A percentile compares a stretch with the other conserved stretches of the same genome.
These are phyloP conservation scores for Synchiropus splendidus DNA, from an alignment of 2,113 vertebrate species.

Conservation along the genomic window DNA sequence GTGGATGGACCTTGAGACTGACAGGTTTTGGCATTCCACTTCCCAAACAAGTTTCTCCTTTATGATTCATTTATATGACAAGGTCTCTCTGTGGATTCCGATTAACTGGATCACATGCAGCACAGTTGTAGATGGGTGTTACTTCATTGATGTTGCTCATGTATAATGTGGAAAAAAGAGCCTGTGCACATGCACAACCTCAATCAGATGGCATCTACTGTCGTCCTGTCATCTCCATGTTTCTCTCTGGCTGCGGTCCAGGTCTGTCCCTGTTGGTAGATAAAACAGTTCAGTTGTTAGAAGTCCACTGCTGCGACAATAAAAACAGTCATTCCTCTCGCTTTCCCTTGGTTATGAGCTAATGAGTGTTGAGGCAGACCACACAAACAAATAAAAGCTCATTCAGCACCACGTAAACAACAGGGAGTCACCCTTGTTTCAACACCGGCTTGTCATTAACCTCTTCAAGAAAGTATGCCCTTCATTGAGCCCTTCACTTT, in stretches of 20 bases:
- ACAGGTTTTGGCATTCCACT: too few relatives aligned
- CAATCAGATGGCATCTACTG: neutral
- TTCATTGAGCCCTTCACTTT: too few relatives aligned
- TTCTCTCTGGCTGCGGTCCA: constrained; percentile 34
- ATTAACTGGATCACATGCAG: too few relatives aligned
- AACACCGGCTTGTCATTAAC: constrained; percentile 13
- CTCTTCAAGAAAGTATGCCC: neutral
- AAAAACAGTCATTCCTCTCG: constrained; percentile 20
- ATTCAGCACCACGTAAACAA: constrained; percentile 12
- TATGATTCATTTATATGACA: too few relatives aligned
- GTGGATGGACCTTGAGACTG: too few relatives aligned
- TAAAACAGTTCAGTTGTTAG: constrained; percentile 13
- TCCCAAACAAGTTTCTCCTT: too few relatives aligned
- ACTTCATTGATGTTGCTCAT: too few relatives aligned
- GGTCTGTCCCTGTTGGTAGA: constrained; percentile 20
- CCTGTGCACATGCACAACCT: too few relatives aligned
- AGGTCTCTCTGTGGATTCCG: too few relatives aligned
- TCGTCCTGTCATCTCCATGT: constrained; percentile 3
- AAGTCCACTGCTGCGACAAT: constrained; percentile 19
- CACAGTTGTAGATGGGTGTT: too few relatives aligned
- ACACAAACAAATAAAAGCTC: constrained; percentile 29
- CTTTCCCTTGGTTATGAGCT: constrained; percentile 29
- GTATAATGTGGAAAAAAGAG: too few relatives aligned
- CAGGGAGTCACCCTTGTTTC: constrained; percentile 7
- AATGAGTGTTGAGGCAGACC: constrained; percentile 34